Evolutionary conservation across 2,113 vertebrate species (phyloP).

Genomic region (Mustela lutreola): DNA sequence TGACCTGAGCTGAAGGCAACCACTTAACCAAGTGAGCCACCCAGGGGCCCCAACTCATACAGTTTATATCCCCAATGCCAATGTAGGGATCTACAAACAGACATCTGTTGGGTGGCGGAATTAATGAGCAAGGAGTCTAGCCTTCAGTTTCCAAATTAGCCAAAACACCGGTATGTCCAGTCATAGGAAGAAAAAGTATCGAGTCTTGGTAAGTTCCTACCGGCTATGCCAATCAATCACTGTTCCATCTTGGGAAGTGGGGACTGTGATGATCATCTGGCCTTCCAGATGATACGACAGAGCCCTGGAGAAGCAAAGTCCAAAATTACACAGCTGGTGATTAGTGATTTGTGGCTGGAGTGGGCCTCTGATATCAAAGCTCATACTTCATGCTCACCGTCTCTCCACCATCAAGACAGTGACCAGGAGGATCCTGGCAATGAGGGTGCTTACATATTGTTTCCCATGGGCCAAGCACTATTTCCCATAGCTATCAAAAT

Average conservation of each 20-base stretch:
- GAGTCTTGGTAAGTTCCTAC: neutral
- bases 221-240: neutral
- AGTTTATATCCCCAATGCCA: neutral
- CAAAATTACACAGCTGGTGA: neutral
- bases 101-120: neutral
- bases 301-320: neutral
- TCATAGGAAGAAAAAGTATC: neutral
- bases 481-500: neutral
- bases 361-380: neutral
- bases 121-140: neutral
- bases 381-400: neutral
- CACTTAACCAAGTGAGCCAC: too few relatives aligned
- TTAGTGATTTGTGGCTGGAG: neutral
- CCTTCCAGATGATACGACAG: neutral
- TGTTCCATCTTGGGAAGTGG: neutral
- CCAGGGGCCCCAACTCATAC: too few relatives aligned
- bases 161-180: neutral
- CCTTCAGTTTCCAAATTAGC: neutral
- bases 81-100: neutral
- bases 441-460: neutral
- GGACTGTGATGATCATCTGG: neutral
- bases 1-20: too few relatives aligned
- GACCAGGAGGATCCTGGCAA: fast-evolving
- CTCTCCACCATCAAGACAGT: neutral
- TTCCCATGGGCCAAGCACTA: neutral